Conservation (phyloP, 2,888 invertebrate species). For the Agrochola lychnidis region DNA sequence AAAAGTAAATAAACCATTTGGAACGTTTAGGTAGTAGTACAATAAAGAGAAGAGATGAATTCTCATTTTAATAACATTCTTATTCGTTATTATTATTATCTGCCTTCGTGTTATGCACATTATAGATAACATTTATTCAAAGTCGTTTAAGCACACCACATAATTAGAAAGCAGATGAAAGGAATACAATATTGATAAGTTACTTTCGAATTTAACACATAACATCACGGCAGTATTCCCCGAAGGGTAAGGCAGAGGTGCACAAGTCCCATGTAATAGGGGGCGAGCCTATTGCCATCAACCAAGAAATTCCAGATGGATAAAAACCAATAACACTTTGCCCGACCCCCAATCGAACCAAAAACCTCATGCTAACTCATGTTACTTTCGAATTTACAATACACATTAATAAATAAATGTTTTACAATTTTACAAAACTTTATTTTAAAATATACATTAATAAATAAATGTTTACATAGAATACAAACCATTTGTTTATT, state of each 20-base stretch:
- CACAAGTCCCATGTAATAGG: too few species aligned
- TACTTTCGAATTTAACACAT: conserved; percentile 42
- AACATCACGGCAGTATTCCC: too few species aligned
- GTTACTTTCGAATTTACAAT: too few species aligned
- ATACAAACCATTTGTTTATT: conserved; percentile 25
- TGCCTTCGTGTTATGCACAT: conserved; percentile 24
- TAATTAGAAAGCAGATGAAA: conserved; percentile 39
- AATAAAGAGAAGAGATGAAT: conserved; percentile 14
- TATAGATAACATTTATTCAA: background rate
- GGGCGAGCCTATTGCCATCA: too few species aligned
- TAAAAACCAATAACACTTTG: too few species aligned
- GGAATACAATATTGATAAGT: conserved; percentile 32
- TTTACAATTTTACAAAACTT: too few species aligned
- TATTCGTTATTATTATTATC: conserved; percentile 19
- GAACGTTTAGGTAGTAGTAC: conserved; percentile 14
- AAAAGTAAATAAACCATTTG: conserved; percentile 49
- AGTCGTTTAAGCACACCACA: conserved; percentile 16
- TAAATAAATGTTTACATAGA: conserved; percentile 20
- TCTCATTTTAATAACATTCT: conserved; percentile 32
- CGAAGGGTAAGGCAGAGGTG: too few species aligned
- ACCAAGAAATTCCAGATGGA: too few species aligned
- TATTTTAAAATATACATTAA: conserved; percentile 4
- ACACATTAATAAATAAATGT: too few species aligned
- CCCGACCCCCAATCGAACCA: too few species aligned
- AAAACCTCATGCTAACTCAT: too few species aligned